Conservation (phyloP, 2,888 invertebrate genomes). For the Petrophora chlorosata region DNA sequence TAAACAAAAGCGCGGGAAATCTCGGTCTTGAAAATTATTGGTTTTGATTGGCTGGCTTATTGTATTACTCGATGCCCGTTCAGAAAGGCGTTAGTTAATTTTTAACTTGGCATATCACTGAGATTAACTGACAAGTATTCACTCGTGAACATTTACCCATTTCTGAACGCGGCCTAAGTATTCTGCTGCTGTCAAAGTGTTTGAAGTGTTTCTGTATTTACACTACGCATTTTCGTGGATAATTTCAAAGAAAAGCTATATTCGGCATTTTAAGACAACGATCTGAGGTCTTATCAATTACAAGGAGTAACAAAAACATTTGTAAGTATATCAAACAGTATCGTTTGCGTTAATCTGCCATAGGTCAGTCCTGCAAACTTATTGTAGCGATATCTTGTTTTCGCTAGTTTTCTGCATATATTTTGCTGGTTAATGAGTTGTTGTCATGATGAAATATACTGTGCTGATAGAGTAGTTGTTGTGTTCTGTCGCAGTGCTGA, state of each 20-base stretch:
- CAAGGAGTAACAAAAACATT: conserved; percentile 12
- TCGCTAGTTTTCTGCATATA: conserved; percentile 21
- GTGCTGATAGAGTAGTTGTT: conserved; percentile 3
- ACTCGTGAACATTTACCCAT: too few species aligned
- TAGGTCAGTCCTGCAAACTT: conserved; percentile 5
- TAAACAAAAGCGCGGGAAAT: too few species aligned
- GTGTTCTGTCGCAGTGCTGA: background rate
- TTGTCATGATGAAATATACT: conserved; percentile 18
- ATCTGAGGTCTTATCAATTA: conserved; percentile 2
- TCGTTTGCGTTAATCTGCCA: conserved; percentile 4
- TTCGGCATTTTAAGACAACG: conserved; percentile 12
- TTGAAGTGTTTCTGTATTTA: conserved; percentile 46
- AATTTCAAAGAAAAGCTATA: conserved; percentile 30
- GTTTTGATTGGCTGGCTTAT: too few species aligned
- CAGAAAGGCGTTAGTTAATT: too few species aligned
- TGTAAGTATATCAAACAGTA: conserved; percentile 25
- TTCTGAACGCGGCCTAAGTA: too few species aligned
- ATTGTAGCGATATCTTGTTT: conserved; percentile 17
- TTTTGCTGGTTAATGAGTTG: conserved; percentile 2
- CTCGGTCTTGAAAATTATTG: too few species aligned
- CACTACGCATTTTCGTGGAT: conserved; percentile 52
- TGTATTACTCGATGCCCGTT: too few species aligned
- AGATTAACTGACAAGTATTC: too few species aligned
- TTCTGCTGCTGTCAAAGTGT: too few species aligned
- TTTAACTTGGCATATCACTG: too few species aligned